Percentiles rank a stretch among this genome's conserved stretches.
phyloP scores from a whole-genome alignment of 1,140 invertebrate genomes.

The Calycopis cecrops region DNA sequence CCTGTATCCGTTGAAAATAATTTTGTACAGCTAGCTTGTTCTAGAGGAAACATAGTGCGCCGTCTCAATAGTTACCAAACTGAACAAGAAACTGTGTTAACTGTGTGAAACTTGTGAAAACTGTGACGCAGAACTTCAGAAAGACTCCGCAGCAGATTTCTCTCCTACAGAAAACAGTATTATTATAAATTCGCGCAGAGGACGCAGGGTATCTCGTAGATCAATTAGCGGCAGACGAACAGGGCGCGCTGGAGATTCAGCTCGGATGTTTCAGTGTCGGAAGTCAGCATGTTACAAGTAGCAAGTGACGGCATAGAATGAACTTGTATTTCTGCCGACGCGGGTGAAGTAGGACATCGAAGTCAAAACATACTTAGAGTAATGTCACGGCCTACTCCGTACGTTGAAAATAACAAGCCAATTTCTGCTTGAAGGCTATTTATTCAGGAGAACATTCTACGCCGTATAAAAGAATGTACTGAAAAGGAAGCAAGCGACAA shows the following conservation, averaged over 20 bases:
- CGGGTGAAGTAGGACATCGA: too few species aligned
- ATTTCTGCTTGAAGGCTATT: too few species aligned
- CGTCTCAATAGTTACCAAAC: constrained; percentile 15
- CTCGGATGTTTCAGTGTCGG: too few species aligned
- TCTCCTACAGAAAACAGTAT: constrained; percentile 13
- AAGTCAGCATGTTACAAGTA: constrained; percentile 16
- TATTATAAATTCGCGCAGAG: constrained; percentile 14
- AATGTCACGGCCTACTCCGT: too few species aligned
- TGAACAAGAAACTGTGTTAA: constrained; percentile 20
- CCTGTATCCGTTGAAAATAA: too few species aligned
- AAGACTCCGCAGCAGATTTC: constrained; percentile 9
- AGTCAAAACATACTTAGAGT: too few species aligned
- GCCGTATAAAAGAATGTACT: too few species aligned
- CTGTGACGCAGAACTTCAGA: constrained; percentile 23
- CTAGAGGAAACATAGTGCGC: constrained; percentile 18
- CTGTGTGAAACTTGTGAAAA: constrained; percentile 19
- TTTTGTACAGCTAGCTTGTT: too few species aligned
- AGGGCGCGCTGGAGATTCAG: constrained; percentile 7
- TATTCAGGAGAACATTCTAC: too few species aligned
- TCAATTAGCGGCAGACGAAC: constrained; percentile 12
- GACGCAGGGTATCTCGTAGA: constrained; percentile 12
- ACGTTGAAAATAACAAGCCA: too few species aligned
- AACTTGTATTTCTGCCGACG: constrained; percentile 8
- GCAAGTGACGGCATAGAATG: constrained; percentile 14
- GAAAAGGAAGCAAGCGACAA: too few species aligned